These are phyloP conservation scores for Cyanoderma ruficeps DNA, from an alignment of 2,113 vertebrate species.

Conservation along the genomic window DNA sequence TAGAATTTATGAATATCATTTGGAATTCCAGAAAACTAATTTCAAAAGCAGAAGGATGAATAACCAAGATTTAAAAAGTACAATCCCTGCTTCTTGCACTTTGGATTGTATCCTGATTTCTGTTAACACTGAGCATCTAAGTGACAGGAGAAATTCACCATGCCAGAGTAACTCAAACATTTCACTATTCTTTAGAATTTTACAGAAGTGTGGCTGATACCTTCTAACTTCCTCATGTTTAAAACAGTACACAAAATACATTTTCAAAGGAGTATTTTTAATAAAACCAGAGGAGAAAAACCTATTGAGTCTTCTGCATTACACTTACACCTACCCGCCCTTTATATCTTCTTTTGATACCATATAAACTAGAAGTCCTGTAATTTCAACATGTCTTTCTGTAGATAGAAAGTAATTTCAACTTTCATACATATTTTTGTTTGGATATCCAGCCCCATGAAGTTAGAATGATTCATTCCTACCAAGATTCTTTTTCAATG, in stretches of 20 bases:
- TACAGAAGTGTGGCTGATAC: neutral
- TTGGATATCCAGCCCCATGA: neutral
- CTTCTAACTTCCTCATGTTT: neutral
- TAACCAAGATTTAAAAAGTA: neutral
- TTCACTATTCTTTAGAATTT: neutral
- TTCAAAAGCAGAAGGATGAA: neutral
- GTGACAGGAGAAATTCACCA: neutral
- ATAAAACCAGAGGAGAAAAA: neutral
- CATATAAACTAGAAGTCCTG: neutral
- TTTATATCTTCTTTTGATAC: neutral
- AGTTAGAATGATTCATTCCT: neutral
- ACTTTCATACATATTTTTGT: neutral
- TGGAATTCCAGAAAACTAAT: neutral
- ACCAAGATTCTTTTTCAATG: neutral
- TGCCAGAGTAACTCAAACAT: neutral
- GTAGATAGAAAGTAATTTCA: neutral
- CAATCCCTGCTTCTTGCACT: neutral
- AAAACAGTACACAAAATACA: neutral
- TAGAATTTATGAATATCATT: neutral
- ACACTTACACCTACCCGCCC: neutral
- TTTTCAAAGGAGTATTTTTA: neutral
- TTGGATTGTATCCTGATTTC: neutral
- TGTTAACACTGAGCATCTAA: neutral
- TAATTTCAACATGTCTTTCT: neutral
- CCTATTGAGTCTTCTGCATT: neutral